Evolutionary conservation across 2,797 vertebrate species (phyloP).

Genomic region (Leptodactylus fallax): DNA sequence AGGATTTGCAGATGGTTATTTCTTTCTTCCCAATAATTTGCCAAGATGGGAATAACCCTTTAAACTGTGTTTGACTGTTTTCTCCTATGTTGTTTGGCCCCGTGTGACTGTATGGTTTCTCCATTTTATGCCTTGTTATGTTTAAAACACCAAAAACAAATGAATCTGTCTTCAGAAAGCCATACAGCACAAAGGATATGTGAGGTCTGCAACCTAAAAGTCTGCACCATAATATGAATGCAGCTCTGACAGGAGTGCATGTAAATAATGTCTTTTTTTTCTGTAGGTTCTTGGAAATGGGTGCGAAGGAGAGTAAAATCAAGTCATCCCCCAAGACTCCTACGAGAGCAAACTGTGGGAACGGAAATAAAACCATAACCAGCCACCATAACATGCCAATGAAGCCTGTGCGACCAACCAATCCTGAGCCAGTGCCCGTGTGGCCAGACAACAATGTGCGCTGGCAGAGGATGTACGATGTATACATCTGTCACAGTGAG

Average conservation of each 20-base stretch:
- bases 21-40: too few species aligned
- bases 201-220: too few species aligned
- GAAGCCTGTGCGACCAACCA: neutral
- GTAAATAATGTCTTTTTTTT: neutral
- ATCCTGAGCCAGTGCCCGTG: neutral
- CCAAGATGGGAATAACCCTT: too few species aligned
- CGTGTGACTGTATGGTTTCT: too few species aligned
- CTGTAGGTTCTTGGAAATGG: conserved; percentile 20
- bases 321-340: neutral
- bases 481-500: conserved; percentile 86
- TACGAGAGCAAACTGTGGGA: neutral
- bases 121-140: too few species aligned
- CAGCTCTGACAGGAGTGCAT: too few species aligned
- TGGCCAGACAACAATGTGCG: conserved; percentile 68
- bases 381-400: neutral
- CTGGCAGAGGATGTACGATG: conserved; percentile 80
- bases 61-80: too few species aligned
- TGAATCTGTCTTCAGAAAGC: too few species aligned
- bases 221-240: neutral
- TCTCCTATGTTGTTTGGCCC: too few species aligned
- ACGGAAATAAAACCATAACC: neutral
- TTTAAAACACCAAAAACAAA: too few species aligned
- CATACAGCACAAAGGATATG: too few species aligned
- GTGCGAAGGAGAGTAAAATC: neutral
- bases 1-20: too few species aligned